Percentiles rank a stretch among this genome's conserved stretches.
These are phyloP conservation scores for Ascaphus truei DNA, from an alignment of 2,113 vertebrate species.

Conservation along the genomic window DNA sequence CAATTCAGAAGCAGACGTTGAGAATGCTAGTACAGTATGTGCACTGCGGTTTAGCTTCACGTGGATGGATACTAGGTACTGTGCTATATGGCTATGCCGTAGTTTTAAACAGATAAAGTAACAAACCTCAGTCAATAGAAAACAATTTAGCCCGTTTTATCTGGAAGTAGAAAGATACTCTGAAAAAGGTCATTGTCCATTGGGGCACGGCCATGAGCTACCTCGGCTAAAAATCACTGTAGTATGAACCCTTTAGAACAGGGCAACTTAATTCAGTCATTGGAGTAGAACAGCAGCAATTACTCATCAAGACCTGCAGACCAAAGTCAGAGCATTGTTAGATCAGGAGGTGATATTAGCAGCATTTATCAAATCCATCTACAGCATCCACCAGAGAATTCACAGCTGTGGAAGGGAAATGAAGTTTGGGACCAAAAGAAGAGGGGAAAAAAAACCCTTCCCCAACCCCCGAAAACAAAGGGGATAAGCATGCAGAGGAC, in stretches of 20 bases:
- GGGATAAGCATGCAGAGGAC: no score
- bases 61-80: no score
- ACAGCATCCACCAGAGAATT: constrained; percentile 72
- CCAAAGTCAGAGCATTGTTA: constrained; percentile 65
- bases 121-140: constrained; percentile 32
- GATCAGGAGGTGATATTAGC: constrained; percentile 87
- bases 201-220: constrained; percentile 30
- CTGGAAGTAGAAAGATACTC: constrained; percentile 26
- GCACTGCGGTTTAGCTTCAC: neutral
- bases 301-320: constrained; percentile 70
- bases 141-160: constrained; percentile 35
- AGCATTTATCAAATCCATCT: constrained; percentile 84
- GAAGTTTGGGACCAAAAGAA: constrained; percentile 53
- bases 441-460: neutral
- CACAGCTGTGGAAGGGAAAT: constrained; percentile 81
- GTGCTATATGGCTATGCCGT: neutral
- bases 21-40: neutral
- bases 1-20: neutral
- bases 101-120: constrained; percentile 16
- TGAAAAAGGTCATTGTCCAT: constrained; percentile 32
- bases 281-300: constrained; percentile 78
- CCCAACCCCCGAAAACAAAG: neutral
- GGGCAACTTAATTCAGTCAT: constrained; percentile 63
- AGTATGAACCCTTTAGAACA: constrained; percentile 47
- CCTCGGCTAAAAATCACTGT: constrained; percentile 43